Base-by-base conservation (phyloP, 2,797 vertebrate genomes). In the Poecilia gillii region DNA sequence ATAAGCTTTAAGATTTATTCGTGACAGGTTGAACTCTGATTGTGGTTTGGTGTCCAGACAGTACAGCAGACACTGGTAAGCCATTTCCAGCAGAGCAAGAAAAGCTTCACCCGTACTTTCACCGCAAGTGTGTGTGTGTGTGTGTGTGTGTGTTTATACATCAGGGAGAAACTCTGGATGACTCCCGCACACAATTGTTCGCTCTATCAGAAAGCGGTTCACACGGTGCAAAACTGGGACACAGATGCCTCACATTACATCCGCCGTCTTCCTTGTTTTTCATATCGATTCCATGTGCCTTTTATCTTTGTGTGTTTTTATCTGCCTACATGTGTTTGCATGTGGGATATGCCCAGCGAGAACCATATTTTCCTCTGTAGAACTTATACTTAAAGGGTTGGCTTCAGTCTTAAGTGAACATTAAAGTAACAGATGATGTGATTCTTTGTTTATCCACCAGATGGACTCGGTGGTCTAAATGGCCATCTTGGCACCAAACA, bases 211-310 rank as follows among this genome's bases (percentile, higher is more conserved):
- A 84, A 75, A 49, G 70, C 71, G 77, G 84, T 86, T 85, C 81
- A 77, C 73, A 55, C 81, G 79, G 45, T 72, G 43, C 75, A 76
- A 62, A 85, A 80, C 78, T 59, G 39, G 23, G 83, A 74, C 82
- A 88, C 91, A 92, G 90, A 94, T 93, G 92, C 91, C 92, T 92
- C 75, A 51, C 89, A 94, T 95, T 93, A 94, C 79, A 87, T 47
- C 79, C 89, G 90, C 86, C 89, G 82, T 93, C 94, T 87, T 88
- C 76, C 55, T 72, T 28, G 62, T 78, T 76, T 33, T 75, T 78
- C 72, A 53, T 36, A 45, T 43, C 28, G 72, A 77, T 70, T 62
- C 76, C 73, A 72, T 47, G 13, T 75, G 47, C 0, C 23, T 85
- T 80, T 83, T 23, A 53, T 79, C 84, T 59, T 77, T 83, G 72